Conservation (phyloP, 1,140 invertebrate species). For the Potamilus streckersoni region DNA sequence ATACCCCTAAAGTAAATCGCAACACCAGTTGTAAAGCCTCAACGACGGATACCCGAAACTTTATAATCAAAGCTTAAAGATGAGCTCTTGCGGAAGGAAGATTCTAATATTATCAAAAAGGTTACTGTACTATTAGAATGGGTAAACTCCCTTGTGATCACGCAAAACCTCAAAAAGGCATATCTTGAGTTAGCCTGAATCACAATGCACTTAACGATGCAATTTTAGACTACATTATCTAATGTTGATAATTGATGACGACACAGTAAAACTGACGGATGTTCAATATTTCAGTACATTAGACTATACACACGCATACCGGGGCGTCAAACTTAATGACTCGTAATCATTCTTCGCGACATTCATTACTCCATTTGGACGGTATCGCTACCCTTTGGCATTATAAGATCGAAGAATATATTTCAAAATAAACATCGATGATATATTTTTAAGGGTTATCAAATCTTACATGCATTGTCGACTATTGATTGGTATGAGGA, state of each 20-base stretch:
- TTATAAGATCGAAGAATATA: not conserved
- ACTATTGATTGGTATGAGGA: not conserved
- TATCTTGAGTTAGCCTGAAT: slow-evolving; percentile 13
- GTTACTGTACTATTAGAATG: too few relatives aligned
- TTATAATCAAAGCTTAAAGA: slow-evolving; percentile 17
- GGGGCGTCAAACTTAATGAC: slow-evolving; percentile 40
- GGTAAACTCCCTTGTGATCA: too few relatives aligned
- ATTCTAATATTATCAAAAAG: too few relatives aligned
- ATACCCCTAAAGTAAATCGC: slow-evolving; percentile 40
- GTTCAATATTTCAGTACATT: slow-evolving; percentile 13
- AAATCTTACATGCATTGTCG: not conserved
- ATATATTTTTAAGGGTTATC: slow-evolving; percentile 1
- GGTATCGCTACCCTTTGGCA: slow-evolving; percentile 41
- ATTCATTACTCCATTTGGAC: slow-evolving; percentile 40
- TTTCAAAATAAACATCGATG: slow-evolving; percentile 8
- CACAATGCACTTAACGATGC: slow-evolving; percentile 14
- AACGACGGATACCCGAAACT: slow-evolving; percentile 48
- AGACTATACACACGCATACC: slow-evolving; percentile 28
- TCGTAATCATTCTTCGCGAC: slow-evolving; percentile 38
- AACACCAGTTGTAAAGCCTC: slow-evolving; percentile 38
- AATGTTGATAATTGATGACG: slow-evolving; percentile 25
- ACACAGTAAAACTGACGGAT: slow-evolving; percentile 15
- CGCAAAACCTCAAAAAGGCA: not conserved
- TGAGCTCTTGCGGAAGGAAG: slow-evolving; percentile 24
- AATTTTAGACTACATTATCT: slow-evolving; percentile 52